Conservation (phyloP, 1,140 invertebrate genomes). For the Cherax destructor region DNA sequence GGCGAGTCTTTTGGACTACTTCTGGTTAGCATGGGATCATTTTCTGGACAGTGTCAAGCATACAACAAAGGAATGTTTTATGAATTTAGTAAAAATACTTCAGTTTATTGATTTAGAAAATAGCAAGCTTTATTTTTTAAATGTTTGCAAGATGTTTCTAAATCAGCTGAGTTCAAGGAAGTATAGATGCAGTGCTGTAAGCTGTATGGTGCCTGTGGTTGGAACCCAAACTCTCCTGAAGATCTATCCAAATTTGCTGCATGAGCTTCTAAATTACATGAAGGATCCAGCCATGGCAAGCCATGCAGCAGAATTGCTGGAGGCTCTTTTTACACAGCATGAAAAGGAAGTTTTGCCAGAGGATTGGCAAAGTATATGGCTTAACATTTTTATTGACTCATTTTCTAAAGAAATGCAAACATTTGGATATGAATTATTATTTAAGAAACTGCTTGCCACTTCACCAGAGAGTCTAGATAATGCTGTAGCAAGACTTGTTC, state of each 20-base stretch:
- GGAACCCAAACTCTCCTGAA: conserved; percentile 28
- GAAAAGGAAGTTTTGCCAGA: conserved; percentile 20
- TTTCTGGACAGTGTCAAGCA: conserved; percentile 61
- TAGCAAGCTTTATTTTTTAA: conserved; percentile 21
- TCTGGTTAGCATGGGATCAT: conserved; percentile 60
- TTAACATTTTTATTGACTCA: conserved; percentile 29
- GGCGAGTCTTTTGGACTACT: conserved; percentile 35
- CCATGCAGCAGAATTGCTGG: conserved; percentile 52
- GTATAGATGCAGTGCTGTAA: conserved; percentile 48
- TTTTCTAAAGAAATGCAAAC: conserved; percentile 62
- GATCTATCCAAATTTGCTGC: conserved; percentile 18
- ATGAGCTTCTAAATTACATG: conserved; percentile 18
- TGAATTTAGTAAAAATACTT: conserved; percentile 47
- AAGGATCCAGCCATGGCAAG: conserved; percentile 56
- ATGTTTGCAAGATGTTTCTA: conserved; percentile 35
- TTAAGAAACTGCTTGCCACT: conserved; percentile 62
- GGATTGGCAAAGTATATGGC: conserved; percentile 50
- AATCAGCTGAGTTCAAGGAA: conserved; percentile 24
- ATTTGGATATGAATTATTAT: conserved; percentile 68
- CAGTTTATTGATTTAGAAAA: conserved; percentile 24
- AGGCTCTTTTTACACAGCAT: conserved; percentile 44
- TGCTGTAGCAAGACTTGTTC: conserved; percentile 43
- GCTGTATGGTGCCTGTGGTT: conserved; percentile 55
- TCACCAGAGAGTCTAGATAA: conserved; percentile 49
- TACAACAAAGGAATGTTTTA: conserved; percentile 45